Evolutionary conservation across 2,113 vertebrate genomes (phyloP).

Genomic region (Dicaeum eximium): DNA sequence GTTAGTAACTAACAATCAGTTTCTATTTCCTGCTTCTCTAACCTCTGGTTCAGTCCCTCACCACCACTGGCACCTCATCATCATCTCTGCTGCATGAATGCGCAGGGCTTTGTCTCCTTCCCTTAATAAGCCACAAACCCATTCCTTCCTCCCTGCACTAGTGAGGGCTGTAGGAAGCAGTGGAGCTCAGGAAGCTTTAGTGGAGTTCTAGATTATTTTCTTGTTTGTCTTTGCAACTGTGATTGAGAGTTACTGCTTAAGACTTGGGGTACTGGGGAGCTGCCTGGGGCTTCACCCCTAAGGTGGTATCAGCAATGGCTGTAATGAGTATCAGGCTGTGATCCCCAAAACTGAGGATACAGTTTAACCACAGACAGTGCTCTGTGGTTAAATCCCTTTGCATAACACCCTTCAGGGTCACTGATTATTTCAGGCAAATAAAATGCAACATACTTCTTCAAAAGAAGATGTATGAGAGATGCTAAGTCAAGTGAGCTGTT

Average conservation of each 20-base stretch:
- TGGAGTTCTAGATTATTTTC: neutral
- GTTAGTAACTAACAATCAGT: slow-evolving; percentile 99
- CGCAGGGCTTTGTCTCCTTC: slow-evolving; percentile 26
- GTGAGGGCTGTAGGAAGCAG: neutral
- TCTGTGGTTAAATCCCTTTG: neutral
- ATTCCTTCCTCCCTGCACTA: neutral
- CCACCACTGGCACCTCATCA: slow-evolving; percentile 52
- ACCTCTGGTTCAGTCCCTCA: slow-evolving; percentile 57
- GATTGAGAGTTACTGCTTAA: neutral
- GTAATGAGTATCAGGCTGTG: neutral
- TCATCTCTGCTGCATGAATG: slow-evolving; percentile 56
- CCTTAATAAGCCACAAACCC: neutral
- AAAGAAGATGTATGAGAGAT: neutral
- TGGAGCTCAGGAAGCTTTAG: neutral
- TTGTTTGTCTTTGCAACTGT: neutral
- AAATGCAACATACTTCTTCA: neutral
- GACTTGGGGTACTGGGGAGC: neutral
- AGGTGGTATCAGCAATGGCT: neutral
- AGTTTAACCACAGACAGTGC: too few relatives aligned
- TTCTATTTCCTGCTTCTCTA: slow-evolving; percentile 79
- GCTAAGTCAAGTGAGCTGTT: neutral
- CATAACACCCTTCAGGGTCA: neutral
- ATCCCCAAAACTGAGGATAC: neutral
- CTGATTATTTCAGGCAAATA: neutral
- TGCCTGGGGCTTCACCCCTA: neutral